These are phyloP conservation scores for Eucriotettix oculatus DNA, from an alignment of 2,888 invertebrate species.

Conservation along the genomic window DNA sequence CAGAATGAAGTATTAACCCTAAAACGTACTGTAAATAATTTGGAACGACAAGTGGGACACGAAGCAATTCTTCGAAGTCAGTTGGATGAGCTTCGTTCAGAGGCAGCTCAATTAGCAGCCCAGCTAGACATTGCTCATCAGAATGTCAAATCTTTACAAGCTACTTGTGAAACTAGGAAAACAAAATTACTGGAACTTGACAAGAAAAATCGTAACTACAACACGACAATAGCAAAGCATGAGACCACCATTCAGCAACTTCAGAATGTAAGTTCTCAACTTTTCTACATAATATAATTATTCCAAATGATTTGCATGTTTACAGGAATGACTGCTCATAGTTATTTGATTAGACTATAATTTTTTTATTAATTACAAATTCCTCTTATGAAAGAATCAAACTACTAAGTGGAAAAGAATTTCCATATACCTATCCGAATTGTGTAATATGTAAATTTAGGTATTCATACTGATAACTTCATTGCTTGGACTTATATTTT, in stretches of 20 bases:
- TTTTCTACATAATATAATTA: not conserved
- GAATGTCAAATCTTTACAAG: not conserved
- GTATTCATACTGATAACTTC: too few species aligned
- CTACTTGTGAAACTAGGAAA: not conserved
- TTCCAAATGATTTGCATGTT: not conserved
- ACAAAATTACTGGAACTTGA: not conserved
- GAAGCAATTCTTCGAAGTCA: not conserved
- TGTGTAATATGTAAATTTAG: too few species aligned
- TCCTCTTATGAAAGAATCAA: too few species aligned
- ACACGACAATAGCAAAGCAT: not conserved
- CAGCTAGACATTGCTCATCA: not conserved
- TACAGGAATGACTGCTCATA: not conserved
- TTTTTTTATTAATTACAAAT: too few species aligned
- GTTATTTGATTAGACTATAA: too few species aligned
- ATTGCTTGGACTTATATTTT: too few species aligned
- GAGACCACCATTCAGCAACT: not conserved
- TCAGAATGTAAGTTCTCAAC: not conserved
- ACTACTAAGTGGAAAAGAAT: too few species aligned
- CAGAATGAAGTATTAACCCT: too few species aligned
- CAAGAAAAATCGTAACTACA: not conserved
- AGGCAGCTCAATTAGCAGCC: not conserved
- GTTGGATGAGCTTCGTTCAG: not conserved
- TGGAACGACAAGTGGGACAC: not conserved
- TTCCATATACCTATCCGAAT: too few species aligned
- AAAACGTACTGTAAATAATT: too few species aligned